phyloP scores from a whole-genome alignment of 2,888 invertebrate genomes.

The Zaprionus lineosus region DNA sequence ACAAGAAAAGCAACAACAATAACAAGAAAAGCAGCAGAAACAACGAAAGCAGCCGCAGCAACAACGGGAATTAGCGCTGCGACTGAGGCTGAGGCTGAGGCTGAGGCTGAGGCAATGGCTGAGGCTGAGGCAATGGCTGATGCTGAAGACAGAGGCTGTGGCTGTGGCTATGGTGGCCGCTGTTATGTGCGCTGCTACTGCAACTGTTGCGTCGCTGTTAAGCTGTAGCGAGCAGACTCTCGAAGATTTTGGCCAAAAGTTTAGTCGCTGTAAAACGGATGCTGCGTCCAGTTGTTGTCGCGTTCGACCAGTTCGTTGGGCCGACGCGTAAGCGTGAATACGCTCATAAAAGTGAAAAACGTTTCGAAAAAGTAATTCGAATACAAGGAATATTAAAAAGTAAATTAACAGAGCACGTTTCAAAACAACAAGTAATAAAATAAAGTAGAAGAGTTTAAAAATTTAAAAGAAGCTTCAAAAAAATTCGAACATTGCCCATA shows the following conservation, averaged over 20 bases:
- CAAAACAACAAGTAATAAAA: constrained; percentile 14
- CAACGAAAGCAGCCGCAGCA: no score
- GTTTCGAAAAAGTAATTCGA: constrained; percentile 20
- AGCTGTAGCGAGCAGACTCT: constrained; percentile 12
- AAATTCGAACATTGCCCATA: background rate
- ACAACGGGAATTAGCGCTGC: no score
- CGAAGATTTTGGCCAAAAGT: constrained; percentile 51
- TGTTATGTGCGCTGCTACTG: constrained; percentile 3
- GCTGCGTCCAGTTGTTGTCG: constrained; percentile 69
- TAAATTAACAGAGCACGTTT: constrained; percentile 6
- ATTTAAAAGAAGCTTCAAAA: background rate
- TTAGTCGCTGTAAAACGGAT: constrained; percentile 67
- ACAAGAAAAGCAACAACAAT: no score
- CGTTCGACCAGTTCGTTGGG: constrained; percentile 55
- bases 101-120: no score
- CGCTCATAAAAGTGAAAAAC: no score
- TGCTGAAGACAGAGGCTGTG: no score
- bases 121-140: no score
- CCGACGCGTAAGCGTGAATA: constrained; percentile 44
- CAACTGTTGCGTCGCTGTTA: constrained; percentile 67
- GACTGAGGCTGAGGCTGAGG: no score
- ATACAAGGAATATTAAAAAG: background rate
- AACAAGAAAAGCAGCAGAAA: no score
- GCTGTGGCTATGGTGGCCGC: no score
- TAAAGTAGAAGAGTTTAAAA: background rate